Percentiles rank a stretch among this genome's conserved stretches.
Conservation (phyloP, 2,113 vertebrate genomes). For the Ophthalmolycus amberensis region DNA sequence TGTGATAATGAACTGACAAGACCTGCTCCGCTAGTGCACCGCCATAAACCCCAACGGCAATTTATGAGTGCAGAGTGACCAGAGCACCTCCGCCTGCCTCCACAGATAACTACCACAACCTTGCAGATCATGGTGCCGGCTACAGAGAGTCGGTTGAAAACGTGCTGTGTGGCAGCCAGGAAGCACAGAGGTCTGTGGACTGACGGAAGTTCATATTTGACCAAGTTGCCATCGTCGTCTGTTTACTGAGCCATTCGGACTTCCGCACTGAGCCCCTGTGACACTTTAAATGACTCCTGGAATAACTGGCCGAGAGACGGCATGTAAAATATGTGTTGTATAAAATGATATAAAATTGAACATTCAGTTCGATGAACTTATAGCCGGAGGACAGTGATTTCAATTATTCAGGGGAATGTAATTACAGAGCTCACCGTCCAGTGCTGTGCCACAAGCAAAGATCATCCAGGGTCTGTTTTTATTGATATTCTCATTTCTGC, state of each 20-base stretch:
- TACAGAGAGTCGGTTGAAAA: conserved; percentile 27
- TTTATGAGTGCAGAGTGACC: conserved; percentile 76
- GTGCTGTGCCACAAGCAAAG: conserved; percentile 76
- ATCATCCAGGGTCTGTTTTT: conserved; percentile 78
- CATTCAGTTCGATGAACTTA: conserved; percentile 72
- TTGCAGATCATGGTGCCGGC: conserved; percentile 41
- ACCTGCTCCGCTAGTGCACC: conserved; percentile 61
- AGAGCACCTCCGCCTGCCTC: conserved; percentile 46
- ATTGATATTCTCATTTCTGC: conserved; percentile 81
- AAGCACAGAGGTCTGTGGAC: conserved; percentile 12
- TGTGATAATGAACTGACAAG: conserved; percentile 82
- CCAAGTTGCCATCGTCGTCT: conserved; percentile 25
- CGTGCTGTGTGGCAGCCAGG: conserved; percentile 13
- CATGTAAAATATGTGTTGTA: conserved; percentile 68
- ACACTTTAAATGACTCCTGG: conserved; percentile 51
- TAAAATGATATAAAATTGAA: conserved; percentile 76
- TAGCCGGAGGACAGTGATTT: conserved; percentile 72
- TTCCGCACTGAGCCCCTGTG: too few relatives aligned
- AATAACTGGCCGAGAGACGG: conserved; percentile 42
- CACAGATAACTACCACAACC: conserved; percentile 46
- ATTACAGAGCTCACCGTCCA: conserved; percentile 72
- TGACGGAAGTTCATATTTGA: conserved; percentile 46
- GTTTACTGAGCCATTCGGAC: too few relatives aligned
- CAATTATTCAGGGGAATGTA: conserved; percentile 81
- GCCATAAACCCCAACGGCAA: conserved; percentile 72